Conservation (phyloP, 2,113 vertebrate species). For the Alosa alosa region DNA sequence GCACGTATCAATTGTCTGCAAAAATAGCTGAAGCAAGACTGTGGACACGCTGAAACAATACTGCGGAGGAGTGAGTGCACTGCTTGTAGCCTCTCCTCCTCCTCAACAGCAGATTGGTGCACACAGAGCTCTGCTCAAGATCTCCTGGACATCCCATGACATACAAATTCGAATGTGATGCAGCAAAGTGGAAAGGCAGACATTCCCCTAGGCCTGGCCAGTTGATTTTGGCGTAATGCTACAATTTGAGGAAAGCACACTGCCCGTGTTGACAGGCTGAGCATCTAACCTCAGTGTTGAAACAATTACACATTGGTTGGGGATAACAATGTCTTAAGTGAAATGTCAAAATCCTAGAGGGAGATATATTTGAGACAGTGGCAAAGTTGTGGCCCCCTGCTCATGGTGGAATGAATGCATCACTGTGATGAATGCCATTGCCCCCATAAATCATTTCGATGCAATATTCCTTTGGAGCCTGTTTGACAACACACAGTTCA, state of each 20-base stretch:
- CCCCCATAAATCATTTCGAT: conserved; percentile 61
- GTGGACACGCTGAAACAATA: background rate
- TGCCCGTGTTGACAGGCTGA: conserved; percentile 40
- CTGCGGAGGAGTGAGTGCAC: background rate
- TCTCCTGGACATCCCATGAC: background rate
- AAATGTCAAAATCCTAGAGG: conserved; percentile 52
- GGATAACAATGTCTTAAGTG: conserved; percentile 50
- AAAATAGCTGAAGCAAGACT: no score
- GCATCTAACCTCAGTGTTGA: conserved; percentile 24
- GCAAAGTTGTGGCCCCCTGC: conserved; percentile 33
- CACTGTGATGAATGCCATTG: conserved; percentile 46
- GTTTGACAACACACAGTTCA: background rate
- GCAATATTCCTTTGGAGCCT: conserved; percentile 13
- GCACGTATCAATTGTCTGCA: background rate
- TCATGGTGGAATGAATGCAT: conserved; percentile 38
- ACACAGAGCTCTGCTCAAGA: background rate
- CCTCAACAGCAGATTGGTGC: background rate
- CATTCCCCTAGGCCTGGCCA: conserved; percentile 11
- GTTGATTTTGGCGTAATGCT: conserved; percentile 22
- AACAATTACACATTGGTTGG: conserved; percentile 23
- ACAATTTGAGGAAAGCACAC: conserved; percentile 39
- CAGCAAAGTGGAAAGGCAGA: background rate
- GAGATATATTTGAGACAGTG: conserved; percentile 48
- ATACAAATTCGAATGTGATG: background rate
- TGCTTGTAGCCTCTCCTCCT: background rate